Base-by-base conservation (phyloP, 2,888 invertebrate species). In the Erebia ligea region DNA sequence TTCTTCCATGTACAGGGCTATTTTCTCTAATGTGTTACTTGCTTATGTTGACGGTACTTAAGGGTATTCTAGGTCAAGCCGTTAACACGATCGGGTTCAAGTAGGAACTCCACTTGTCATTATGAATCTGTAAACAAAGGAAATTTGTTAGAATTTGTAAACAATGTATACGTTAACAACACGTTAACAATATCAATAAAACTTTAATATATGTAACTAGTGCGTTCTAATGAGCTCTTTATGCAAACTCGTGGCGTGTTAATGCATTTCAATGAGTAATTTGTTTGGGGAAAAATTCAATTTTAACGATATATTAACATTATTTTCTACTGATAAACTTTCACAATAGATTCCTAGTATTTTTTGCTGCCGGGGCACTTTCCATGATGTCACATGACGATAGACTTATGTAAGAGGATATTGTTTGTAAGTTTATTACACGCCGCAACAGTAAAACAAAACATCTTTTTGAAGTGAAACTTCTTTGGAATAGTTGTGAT, bases 41-140 rank as follows among this genome's bases (percentile, higher is more conserved):
- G 48, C 58, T 45, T 52, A n/a, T 58, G 21, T 45, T 58, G 10
- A 62, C 21, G 58, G 42, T 56, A 48, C 65, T 10, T 62, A 50
- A 42, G 69, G 19, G 8, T 52, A 50, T 68, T 66, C 21, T 40
- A 71, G 48, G 45, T 21, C n/a, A 56, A 21, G 45, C 34, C 34
- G 62, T 48, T 17, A 40, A 2, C 17, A 19, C 13, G 50, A 21
- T 25, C n/a, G 25, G 42, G 10, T 59, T 70, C 58, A 67, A 59
- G 34, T 17, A 25, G 52, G 25, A 40, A 58, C 61, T 67, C 56
- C 62, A 48, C 63, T 57, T 50, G 11, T n/a, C 48, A 21, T 65
- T 58, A 19, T 42, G 68, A 42, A 73, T 69, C 74, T 74, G 73
- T 56, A 25, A 74, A 73, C 67, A 74, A 69, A 67, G 68, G 62